These are phyloP conservation scores for Macrophya annulata DNA, from an alignment of 2,888 invertebrate species.

Conservation along the genomic window DNA sequence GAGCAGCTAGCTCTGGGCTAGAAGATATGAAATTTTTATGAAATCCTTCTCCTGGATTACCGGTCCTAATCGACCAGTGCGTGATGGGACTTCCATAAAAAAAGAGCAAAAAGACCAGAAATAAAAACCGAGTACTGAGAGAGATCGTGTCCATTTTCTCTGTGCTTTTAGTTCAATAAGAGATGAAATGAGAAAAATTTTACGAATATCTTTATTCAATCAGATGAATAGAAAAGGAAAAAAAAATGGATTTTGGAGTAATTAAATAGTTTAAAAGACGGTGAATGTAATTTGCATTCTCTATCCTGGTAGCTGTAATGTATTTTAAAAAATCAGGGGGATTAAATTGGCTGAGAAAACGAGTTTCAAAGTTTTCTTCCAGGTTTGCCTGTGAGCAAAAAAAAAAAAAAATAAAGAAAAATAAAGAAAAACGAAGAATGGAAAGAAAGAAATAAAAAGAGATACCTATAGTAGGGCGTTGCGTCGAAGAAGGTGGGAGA, in stretches of 20 bases:
- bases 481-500: background rate
- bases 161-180: background rate
- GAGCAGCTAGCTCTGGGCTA: conserved; percentile 25
- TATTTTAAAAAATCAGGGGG: conserved; percentile 17
- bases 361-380: conserved; percentile 39
- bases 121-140: background rate
- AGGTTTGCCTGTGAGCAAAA: background rate
- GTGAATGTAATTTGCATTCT: conserved; percentile 17
- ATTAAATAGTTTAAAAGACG: background rate
- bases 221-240: background rate
- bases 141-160: background rate
- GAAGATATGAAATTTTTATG: conserved; percentile 58
- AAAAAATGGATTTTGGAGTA: conserved; percentile 3
- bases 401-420: background rate
- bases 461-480: background rate
- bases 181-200: background rate
- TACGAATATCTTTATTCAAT: background rate
- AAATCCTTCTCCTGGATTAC: conserved; percentile 36
- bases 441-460: background rate
- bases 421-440: background rate
- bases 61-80: conserved; percentile 2
- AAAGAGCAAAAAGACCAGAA: background rate
- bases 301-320: conserved; percentile 5
- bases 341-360: conserved; percentile 45
- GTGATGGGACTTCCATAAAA: background rate